Base-by-base conservation (phyloP, 2,113 vertebrate species). In the Narcine bancroftii region DNA sequence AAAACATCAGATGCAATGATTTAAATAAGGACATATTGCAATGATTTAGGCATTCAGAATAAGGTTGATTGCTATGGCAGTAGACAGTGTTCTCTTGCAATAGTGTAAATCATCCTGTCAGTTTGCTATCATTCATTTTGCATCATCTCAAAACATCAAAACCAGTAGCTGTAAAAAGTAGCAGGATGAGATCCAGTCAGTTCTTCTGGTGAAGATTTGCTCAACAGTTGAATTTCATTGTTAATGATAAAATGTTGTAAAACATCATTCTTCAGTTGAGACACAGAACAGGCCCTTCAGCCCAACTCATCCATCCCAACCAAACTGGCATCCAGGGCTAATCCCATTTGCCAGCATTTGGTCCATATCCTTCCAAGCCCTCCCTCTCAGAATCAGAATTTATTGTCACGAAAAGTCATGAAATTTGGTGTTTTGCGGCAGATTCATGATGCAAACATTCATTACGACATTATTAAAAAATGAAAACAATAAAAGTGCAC, bases 1-100 rank as follows among this genome's bases (percentile, higher is more conserved):
- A 69, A 91, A 91, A 69, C 65, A 87, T 36, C n/a, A 60, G 53
- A 21, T 24, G 60, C 63, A 91, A 65, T 65, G 83, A 36, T 89
- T 24, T 45, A 39, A 66, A 26, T 2, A 66, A 42, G 39, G 63
- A 6, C 63, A 45, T 29, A 69, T 29, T 45, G 21, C 63, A 91
- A 69, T 29, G 42, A 71, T 45, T 39, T 45, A 33, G 21, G 56
- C 39, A 47, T 17, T 42, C 42, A 71, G 36, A 91, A 66, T n/a
- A 89, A 33, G 66, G 66, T 21, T 69, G 66, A 26, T 5, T 21
- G 76, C 9, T 47, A 42, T n/a, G 6, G 19, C 17, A n/a, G 33
- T 60, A 39, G 53, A 24, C 60, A 19, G 19, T 21, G 7, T n/a
- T 33, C 15, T 60, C n/a, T 15, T 9, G 0, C 53, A 56, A 87